phyloP scores from a whole-genome alignment of 92 coral and sea anemone genomes.

The Virgularia gustaviana region DNA sequence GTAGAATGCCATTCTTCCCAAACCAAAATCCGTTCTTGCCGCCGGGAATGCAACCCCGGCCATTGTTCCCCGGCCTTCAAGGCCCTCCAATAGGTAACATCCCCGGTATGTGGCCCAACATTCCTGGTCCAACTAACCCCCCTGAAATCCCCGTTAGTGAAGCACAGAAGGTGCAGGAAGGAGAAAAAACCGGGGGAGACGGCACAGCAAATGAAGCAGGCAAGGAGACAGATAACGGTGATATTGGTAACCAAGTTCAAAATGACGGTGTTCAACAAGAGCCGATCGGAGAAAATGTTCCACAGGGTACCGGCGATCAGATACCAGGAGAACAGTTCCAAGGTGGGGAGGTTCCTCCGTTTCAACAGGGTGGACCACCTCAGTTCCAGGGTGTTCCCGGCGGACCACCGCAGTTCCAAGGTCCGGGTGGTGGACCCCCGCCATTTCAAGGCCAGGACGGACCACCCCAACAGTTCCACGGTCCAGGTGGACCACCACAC shows the following conservation, averaged over 20 bases:
- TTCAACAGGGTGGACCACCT: conserved; percentile 24
- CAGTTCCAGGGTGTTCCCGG: conserved; percentile 10
- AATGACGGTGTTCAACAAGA: no score
- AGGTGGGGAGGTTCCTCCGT: conserved; percentile 19
- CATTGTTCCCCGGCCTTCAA: conserved; percentile 13
- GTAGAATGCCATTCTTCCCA: conserved; percentile 17
- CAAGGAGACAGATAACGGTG: neutral
- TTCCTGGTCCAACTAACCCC: neutral
- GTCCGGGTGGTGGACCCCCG: neutral
- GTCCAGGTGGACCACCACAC: conserved; percentile 1
- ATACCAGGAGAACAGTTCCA: neutral
- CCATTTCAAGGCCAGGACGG: conserved; percentile 55
- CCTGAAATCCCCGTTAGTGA: neutral
- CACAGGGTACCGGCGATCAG: neutral
- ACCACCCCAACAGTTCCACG: conserved; percentile 41
- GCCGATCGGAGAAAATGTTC: neutral
- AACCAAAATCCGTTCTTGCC: conserved; percentile 8
- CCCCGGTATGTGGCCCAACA: conserved; percentile 1
- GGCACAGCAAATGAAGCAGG: no score
- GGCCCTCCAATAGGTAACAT: neutral
- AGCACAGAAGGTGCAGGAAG: neutral
- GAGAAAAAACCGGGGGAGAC: no score
- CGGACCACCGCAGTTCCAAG: neutral
- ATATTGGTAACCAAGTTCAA: neutral
- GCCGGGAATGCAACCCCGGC: conserved; percentile 43